Base-by-base conservation (phyloP, 2,888 invertebrate genomes). In the Nomada fucata region DNA sequence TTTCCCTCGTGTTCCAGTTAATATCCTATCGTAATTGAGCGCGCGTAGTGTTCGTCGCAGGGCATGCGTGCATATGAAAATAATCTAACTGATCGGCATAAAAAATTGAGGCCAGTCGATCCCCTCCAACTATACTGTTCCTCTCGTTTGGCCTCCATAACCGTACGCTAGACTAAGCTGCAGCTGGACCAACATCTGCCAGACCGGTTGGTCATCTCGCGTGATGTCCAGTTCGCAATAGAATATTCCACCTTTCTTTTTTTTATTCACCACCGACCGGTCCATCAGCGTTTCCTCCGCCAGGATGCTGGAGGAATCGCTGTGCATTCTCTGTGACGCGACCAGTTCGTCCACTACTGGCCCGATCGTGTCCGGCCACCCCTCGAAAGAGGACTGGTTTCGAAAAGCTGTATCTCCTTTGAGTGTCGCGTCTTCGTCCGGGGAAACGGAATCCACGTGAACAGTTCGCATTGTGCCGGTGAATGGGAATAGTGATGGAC, bases 161-260 rank as follows among this genome's bases (percentile, higher is more conserved):
- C 79, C 63, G 42, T 55, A 29, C n/a, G 57, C 63, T 64, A 78
- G 60, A 20, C 71, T 59, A 76, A 78, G 76, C 83, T 86, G 90
- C 92, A 92, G 92, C 92, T 92, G 93, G 90, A 92, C 89, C 91
- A 89, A 91, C 94, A 93, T 94, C 94, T 94, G 94, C 93, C 91
- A 86, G 90, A 90, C 92, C 93, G 92, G 92, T 91, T 90, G 90
- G 89, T 92, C 92, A 92, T 92, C 92, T 91, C 90, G 83, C 86
- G 86, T 82, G 73, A 90, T 91, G 89, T 91, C 92, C 92, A 90
- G 91, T 91, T 52, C 57, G 36, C 72, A 73, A 79, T 77, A 76
- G 64, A 73, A 72, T 70, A 70, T 50, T 73, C 52, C 52, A 26
- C 73, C 50, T 42, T n/a, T 23, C 23, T 63, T 20, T 76, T 77